phyloP scores from a whole-genome alignment of 2,113 vertebrate genomes.

The Pelmatolapia mariae region DNA sequence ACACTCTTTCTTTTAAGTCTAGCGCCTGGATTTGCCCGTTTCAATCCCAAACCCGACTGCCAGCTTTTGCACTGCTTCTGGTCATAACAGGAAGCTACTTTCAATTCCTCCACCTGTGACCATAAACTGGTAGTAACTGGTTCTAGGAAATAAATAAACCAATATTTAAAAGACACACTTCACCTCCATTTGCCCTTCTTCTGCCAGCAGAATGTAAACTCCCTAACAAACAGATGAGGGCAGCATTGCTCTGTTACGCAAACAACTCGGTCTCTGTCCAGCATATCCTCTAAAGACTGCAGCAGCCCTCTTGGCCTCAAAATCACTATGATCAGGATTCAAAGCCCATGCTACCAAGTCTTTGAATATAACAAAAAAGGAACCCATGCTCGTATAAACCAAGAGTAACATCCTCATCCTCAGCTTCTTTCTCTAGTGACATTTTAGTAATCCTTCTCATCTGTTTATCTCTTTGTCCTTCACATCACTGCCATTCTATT shows the following conservation, averaged over 20 bases:
- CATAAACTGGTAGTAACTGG: neutral
- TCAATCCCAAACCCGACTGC: neutral
- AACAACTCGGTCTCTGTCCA: neutral
- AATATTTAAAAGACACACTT: neutral
- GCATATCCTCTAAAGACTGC: neutral
- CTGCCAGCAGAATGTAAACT: neutral
- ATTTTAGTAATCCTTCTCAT: neutral
- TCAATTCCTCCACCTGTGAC: neutral
- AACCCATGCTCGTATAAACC: neutral
- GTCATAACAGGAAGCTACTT: neutral
- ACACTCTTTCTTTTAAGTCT: neutral
- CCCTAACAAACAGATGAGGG: constrained; percentile 36
- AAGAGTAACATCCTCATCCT: neutral
- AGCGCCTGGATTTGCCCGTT: neutral
- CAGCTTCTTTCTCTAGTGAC: neutral
- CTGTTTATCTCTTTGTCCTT: neutral
- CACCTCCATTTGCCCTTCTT: neutral
- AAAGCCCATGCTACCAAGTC: neutral
- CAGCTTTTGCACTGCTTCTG: neutral
- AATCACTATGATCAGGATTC: neutral
- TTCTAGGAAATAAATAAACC: neutral
- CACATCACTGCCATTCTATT: neutral
- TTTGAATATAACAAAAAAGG: neutral
- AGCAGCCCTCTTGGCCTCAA: neutral
- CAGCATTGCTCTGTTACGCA: constrained; percentile 16